Conservation (phyloP, 2,888 invertebrate genomes). For the Agrotis clavis region DNA sequence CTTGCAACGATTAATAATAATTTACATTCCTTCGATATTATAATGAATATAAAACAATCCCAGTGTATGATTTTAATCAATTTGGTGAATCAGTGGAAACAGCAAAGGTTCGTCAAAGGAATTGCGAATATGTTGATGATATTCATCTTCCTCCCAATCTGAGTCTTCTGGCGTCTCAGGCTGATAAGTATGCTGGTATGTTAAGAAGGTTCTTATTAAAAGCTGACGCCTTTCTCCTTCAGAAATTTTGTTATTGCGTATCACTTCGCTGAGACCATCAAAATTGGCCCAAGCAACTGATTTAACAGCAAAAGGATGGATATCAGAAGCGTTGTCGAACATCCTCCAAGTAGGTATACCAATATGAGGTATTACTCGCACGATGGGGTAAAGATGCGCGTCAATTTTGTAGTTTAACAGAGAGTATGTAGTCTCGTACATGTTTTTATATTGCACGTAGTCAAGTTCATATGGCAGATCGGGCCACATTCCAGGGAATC, state of each 20-base stretch:
- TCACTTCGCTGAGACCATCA: background rate
- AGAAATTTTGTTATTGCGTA: conserved; percentile 18
- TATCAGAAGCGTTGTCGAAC: conserved; percentile 10
- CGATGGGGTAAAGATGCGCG: background rate
- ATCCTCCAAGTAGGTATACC: conserved; percentile 44
- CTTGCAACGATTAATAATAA: background rate
- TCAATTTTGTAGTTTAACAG: conserved; percentile 39
- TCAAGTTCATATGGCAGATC: conserved; percentile 35
- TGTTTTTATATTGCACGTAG: conserved; percentile 41
- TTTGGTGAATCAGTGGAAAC: conserved; percentile 5
- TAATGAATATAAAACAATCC: background rate
- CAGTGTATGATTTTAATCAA: conserved; percentile 15
- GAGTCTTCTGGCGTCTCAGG: background rate
- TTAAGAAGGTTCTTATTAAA: conserved; percentile 29
- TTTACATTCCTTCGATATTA: background rate
- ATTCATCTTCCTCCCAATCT: background rate
- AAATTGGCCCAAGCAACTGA: conserved; percentile 28
- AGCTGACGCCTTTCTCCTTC: conserved; percentile 42
- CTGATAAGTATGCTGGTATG: conserved; percentile 34
- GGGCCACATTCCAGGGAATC: conserved; percentile 4
- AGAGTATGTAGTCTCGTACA: conserved; percentile 46
- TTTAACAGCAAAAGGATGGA: conserved; percentile 25
- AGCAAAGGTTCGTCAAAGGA: background rate
- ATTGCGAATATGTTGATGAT: background rate
- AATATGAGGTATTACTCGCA: conserved; percentile 26